phyloP scores from a whole-genome alignment of 2,113 vertebrate genomes.

The Vimba vimba region DNA sequence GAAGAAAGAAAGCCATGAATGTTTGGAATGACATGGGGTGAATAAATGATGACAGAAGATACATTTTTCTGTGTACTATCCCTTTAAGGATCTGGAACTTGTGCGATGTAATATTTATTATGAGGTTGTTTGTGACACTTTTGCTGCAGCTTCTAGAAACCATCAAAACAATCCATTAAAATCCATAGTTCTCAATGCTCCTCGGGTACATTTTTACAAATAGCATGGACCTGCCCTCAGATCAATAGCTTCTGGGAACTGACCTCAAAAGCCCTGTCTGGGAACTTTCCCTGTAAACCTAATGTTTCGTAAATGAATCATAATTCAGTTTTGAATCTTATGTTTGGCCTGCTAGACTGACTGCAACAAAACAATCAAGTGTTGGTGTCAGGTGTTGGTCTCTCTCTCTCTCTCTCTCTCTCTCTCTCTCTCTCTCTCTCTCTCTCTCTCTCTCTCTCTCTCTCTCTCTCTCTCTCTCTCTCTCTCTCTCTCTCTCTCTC shows the following conservation, averaged over 20 bases:
- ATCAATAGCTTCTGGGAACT: slow-evolving; percentile 8
- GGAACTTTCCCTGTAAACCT: slow-evolving; percentile 1
- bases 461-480: too few relatives aligned
- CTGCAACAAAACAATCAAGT: background rate
- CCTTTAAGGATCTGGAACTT: background rate
- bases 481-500: background rate
- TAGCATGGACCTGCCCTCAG: background rate
- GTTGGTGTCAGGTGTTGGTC: background rate
- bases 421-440: too few relatives aligned
- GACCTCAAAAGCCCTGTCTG: slow-evolving; percentile 3
- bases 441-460: too few relatives aligned
- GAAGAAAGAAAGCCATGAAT: background rate
- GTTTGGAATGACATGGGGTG: too few relatives aligned
- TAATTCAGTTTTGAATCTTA: slow-evolving; percentile 1
- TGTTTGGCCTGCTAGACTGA: background rate
- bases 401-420: background rate
- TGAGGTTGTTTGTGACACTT: background rate
- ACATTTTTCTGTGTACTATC: background rate
- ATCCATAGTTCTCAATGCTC: background rate
- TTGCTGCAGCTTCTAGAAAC: background rate
- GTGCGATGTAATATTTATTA: background rate
- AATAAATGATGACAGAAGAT: too few relatives aligned
- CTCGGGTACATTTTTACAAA: background rate
- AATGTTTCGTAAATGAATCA: slow-evolving; percentile 1
- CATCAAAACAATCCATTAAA: background rate